Base-by-base conservation (phyloP, 2,888 invertebrate genomes). In the Beris morrisii region DNA sequence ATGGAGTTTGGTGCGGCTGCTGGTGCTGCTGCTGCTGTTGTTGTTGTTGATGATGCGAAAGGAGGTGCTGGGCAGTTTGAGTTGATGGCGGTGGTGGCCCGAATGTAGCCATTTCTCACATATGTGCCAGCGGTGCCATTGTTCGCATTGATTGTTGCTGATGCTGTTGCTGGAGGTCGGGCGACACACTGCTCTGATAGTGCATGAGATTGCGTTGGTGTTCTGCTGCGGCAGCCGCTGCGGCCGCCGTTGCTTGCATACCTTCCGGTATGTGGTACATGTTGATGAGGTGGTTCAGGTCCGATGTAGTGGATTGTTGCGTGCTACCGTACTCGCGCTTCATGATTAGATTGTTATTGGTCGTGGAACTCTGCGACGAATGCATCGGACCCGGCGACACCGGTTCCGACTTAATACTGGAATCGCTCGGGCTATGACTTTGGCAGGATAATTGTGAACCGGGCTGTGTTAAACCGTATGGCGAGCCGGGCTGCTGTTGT, bases 391-490 rank as follows among this genome's bases (percentile, higher is more conserved):
- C 88, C 58, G 93, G 91, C 64, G 92, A 92, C 74, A 92, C 91
- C 38, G 93, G 92, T 81, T 94, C 93, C 63, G 93, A 93, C 80
- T 93, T 93, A 77, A 93, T 91, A 78, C 92, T 92, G 70, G 91
- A 91, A 73, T 92, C 92, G 78, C 92, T 92, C 59, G 93, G 93
- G 75, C 92, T 91, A 81, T 93, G 92, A 70, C 88, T 86, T 68
- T 86, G 86, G 82, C 88, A 88, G 73, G 84, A 84, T 75, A 84
- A 82, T 76, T 85, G 85, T 12, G 88, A 88, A 57, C 88, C 87
- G 0, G 88, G 86, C 74, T 87, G 83, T 58, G 85, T 83, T 73
- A 86, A 84, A 44, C 79, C 79, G 68, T 86, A 84, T 2, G 87
- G 87, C n/a, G 86, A 86, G 64, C 88, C 87, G 45, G 83, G 85